Evolutionary conservation across 2,113 vertebrate genomes (phyloP).

Genomic region (Aptenodytes forsteri): DNA sequence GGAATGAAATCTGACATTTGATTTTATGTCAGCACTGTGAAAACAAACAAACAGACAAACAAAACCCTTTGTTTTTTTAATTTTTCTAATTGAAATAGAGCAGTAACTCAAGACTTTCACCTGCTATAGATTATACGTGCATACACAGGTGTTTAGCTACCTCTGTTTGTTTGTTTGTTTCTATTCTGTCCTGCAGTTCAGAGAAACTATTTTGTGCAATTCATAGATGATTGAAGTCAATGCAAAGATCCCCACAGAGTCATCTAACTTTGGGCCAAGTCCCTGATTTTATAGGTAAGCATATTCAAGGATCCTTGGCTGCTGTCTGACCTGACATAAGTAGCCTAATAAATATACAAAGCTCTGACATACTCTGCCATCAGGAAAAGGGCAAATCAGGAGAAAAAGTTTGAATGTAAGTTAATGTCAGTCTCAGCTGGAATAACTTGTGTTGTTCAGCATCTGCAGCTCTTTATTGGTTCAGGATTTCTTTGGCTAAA

Average conservation of each 20-base stretch:
- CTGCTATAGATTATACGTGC: neutral
- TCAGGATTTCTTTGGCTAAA: neutral
- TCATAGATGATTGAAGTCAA: neutral
- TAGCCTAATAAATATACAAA: neutral
- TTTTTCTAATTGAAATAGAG: neutral
- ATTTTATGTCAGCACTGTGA: neutral
- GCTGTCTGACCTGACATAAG: neutral
- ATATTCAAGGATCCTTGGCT: neutral
- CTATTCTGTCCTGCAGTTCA: neutral
- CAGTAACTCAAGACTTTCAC: neutral
- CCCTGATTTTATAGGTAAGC: neutral
- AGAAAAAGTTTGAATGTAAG: neutral
- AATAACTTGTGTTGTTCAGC: neutral
- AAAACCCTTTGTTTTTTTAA: neutral
- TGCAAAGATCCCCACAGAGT: neutral
- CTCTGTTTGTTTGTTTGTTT: neutral
- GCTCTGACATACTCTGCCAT: neutral
- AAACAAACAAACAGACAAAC: neutral
- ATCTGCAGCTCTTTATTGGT: neutral
- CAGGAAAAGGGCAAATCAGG: neutral
- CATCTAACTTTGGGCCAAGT: neutral
- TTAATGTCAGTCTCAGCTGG: neutral
- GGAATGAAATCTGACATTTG: neutral
- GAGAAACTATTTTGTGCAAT: neutral
- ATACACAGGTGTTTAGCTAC: neutral